Conservation (phyloP, 2,888 invertebrate species). For the Empis livida region DNA sequence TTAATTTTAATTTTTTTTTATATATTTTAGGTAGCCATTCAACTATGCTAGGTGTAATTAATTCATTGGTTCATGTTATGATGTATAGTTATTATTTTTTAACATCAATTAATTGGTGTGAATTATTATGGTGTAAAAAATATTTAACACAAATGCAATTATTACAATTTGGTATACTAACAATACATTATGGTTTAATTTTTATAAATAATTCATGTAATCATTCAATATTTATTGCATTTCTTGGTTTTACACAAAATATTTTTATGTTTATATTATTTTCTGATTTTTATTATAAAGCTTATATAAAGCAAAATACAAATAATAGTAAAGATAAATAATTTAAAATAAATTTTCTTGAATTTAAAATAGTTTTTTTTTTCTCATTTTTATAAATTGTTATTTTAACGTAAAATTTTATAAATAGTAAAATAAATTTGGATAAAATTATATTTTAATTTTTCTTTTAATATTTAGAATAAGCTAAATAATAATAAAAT, state of each 20-base stretch:
- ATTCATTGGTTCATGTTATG: conserved; percentile 62
- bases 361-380: too few relatives aligned
- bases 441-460: too few relatives aligned
- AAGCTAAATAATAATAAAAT: too few relatives aligned
- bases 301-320: conserved; percentile 19
- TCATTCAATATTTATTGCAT: conserved; percentile 20
- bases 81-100: conserved; percentile 77
- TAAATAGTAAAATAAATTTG: too few relatives aligned
- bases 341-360: too few relatives aligned
- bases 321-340: not conserved
- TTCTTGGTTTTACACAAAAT: conserved; percentile 27
- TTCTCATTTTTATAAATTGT: too few relatives aligned
- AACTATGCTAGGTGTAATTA: conserved; percentile 50
- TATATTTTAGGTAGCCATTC: not conserved
- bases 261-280: conserved; percentile 34
- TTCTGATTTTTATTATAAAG: conserved; percentile 30
- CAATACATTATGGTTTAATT: conserved; percentile 40
- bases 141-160: conserved; percentile 75
- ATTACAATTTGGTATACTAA: conserved; percentile 51
- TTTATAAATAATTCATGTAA: conserved; percentile 19
- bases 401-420: too few relatives aligned
- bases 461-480: too few relatives aligned
- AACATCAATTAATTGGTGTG: conserved; percentile 55
- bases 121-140: conserved; percentile 72
- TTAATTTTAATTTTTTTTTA: conserved; percentile 34